phyloP scores from a whole-genome alignment of 2,113 vertebrate species.

The Urocynchramus pylzowi region DNA sequence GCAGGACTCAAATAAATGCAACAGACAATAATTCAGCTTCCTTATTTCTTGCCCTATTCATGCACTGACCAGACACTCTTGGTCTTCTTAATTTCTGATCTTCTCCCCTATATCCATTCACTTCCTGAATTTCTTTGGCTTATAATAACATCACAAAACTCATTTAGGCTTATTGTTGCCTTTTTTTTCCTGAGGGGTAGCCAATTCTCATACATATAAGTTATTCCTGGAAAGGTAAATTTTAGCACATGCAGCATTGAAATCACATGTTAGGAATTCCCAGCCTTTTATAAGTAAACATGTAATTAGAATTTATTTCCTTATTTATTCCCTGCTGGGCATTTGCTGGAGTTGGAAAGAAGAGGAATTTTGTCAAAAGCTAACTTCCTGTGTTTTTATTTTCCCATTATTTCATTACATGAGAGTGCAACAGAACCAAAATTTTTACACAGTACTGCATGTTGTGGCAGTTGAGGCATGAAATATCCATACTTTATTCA shows the following conservation, averaged over 20 bases:
- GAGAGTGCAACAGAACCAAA: background rate
- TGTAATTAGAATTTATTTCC: background rate
- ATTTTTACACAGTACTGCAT: background rate
- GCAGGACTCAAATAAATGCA: background rate
- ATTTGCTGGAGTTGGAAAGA: background rate
- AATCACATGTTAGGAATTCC: background rate
- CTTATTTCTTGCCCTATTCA: background rate
- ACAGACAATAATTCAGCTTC: background rate
- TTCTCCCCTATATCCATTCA: background rate
- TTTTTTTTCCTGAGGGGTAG: background rate
- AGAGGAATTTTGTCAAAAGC: background rate
- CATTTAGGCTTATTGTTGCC: background rate
- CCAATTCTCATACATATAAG: background rate
- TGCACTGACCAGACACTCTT: background rate
- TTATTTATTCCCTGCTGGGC: background rate
- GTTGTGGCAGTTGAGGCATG: background rate
- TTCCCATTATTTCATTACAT: background rate
- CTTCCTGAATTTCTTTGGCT: slow-evolving; percentile 16
- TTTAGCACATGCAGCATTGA: background rate
- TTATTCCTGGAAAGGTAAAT: background rate
- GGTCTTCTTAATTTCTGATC: background rate
- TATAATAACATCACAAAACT: background rate
- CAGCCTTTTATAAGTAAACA: background rate
- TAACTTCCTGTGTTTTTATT: background rate
- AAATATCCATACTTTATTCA: background rate